Evolutionary conservation across 2,797 vertebrate species (phyloP).

Genomic region (Aythya fuligula): DNA sequence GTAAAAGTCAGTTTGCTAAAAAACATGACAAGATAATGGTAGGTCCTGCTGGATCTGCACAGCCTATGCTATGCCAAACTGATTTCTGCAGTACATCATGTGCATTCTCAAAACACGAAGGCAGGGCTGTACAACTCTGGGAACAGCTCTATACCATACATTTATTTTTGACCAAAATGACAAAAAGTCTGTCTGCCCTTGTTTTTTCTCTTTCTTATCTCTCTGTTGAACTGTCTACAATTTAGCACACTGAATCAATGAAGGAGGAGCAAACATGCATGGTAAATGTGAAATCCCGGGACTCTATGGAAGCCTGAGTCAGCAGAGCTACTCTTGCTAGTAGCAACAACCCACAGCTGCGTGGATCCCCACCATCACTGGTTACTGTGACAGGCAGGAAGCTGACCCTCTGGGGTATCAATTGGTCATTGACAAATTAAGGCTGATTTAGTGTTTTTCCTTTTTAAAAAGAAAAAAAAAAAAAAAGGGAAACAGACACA

Average conservation of each 20-base stretch:
- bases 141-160: neutral
- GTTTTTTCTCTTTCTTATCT: neutral
- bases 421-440: neutral
- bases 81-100: conserved; percentile 45
- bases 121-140: neutral
- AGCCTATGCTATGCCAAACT: neutral
- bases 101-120: conserved; percentile 29
- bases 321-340: neutral
- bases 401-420: neutral
- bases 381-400: neutral
- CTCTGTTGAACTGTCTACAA: neutral
- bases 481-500: too few species aligned
- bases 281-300: neutral
- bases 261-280: neutral
- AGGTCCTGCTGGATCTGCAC: neutral
- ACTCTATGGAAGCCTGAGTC: neutral
- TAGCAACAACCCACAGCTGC: neutral
- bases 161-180: conserved; percentile 23
- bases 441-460: neutral
- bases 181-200: neutral
- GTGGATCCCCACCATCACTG: neutral
- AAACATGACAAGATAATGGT: conserved; percentile 47
- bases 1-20: conserved; percentile 45
- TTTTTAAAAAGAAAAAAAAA: neutral
- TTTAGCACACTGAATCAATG: neutral